Conservation (phyloP, 2,888 invertebrate genomes). For the Parnassius apollo region DNA sequence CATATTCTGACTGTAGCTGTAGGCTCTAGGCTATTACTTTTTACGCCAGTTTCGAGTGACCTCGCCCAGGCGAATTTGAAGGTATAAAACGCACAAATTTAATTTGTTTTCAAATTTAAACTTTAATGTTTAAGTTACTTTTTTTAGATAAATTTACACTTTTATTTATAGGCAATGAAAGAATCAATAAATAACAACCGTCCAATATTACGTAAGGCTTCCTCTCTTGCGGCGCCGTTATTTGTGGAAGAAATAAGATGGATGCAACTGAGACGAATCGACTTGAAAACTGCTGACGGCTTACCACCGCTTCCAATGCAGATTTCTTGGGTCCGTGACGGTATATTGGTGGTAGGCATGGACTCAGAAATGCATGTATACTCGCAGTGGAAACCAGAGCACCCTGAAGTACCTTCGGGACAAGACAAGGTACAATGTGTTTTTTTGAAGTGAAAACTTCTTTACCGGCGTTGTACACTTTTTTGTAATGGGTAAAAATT, state of each 20-base stretch:
- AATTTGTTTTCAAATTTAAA: neutral
- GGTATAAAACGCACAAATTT: constrained; percentile 40
- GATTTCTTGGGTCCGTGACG: constrained; percentile 99
- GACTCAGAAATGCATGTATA: constrained; percentile 99
- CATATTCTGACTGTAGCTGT: constrained; percentile 98
- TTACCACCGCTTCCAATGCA: constrained; percentile 98
- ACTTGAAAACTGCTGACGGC: constrained; percentile 96
- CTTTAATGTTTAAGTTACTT: neutral
- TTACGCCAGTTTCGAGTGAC: constrained; percentile 96
- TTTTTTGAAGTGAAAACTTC: no score
- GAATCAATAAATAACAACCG: constrained; percentile 91
- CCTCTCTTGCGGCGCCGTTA: constrained; percentile 93
- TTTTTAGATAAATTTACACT: neutral
- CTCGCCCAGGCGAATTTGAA: constrained; percentile 96
- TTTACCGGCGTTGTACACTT: no score
- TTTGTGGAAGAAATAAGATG: constrained; percentile 96
- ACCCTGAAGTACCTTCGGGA: constrained; percentile 53
- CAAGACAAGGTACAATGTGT: constrained; percentile 49
- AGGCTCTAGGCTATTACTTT: constrained; percentile 94
- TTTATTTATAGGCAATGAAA: constrained; percentile 84
- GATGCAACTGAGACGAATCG: constrained; percentile 96
- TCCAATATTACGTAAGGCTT: constrained; percentile 93
- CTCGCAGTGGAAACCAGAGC: constrained; percentile 96
- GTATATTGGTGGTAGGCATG: constrained; percentile 99
- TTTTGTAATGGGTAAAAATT: no score